A percentile compares a stretch with the other conserved stretches of the same genome.
Evolutionary conservation across 2,888 invertebrate species (phyloP).

Genomic region (Hydroisotoma schaefferi): DNA sequence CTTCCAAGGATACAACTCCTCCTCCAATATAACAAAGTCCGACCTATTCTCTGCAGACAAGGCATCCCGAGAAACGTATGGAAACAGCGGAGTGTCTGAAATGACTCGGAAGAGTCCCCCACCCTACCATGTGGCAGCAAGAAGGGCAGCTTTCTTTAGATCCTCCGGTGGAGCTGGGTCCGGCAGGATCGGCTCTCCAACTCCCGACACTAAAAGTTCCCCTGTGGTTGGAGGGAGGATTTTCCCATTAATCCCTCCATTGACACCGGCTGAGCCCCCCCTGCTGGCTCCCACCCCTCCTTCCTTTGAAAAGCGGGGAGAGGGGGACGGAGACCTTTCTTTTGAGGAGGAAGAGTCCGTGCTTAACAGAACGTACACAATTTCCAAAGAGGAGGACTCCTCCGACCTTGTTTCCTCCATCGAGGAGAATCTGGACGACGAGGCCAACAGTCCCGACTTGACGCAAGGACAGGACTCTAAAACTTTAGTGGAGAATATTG

Average conservation of each 20-base stretch:
- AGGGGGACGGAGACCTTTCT: not conserved
- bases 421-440: not conserved
- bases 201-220: not conserved
- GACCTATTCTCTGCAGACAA: constrained; percentile 1
- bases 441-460: not conserved
- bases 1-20: constrained; percentile 3
- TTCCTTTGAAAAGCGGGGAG: not conserved
- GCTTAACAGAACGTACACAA: not conserved
- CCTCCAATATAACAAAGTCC: not conserved
- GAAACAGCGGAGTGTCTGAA: constrained; percentile 10
- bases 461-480: not conserved
- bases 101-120: constrained; percentile 39
- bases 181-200: constrained; percentile 16
- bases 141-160: constrained; percentile 46
- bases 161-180: constrained; percentile 33
- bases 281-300: not conserved
- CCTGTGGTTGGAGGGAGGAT: constrained; percentile 4
- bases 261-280: no score
- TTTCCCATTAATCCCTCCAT: not conserved
- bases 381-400: constrained; percentile 1
- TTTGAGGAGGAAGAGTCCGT: not conserved
- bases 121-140: constrained; percentile 47
- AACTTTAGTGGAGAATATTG: constrained; percentile 2
- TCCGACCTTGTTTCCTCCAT: constrained; percentile 4
- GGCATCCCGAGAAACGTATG: constrained; percentile 6